Evolutionary conservation across 53 echinoderm and acorn worm genomes (phyloP), one percentile per base, ranked within the genome.

Genomic region (Holothuria scabra): DNA sequence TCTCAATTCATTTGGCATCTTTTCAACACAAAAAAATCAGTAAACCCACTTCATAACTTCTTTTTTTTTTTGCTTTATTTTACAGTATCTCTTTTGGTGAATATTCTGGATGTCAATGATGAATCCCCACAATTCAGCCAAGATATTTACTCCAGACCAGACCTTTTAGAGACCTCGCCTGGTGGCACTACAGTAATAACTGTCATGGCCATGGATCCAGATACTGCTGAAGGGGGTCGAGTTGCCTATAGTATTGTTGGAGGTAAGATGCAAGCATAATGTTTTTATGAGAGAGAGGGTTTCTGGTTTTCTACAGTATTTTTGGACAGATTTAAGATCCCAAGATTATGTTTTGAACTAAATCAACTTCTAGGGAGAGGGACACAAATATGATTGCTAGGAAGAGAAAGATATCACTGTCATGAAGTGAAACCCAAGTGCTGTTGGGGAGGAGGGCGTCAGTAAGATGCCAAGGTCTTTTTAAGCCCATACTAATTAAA

Each of bases 61-160:
- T 34, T 18, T 49, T 10, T 41, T 41, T 41, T 41, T 0, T 41
- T 41, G 41, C 8, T 6, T 41, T 8, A 41, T 26, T 35, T 76
- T 24, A 57, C 71, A 97, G 97, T 90, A 14, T 71, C 90, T 0
- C 87, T 97, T 32, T 84, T 80, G 56, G 92, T 97, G 76, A 92
- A 56, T 11, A 84, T 97, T 19, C 76, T 80, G 14, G 97, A 97
- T 74, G 82, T 97, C 20, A 97, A 97, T 44, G 97, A 97, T 84
- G 97, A 91, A 79, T 81, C 57, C 2, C 97, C 97, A n/a, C 22
- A 25, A 19, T 97, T 97, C 68, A 86, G 82, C 52, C 99, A 94
- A 83, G 57, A 78, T 37, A 71, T 94, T 28, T 97, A 97, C 66
- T 70, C 80, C 59, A 86, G 94, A 29, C 92, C 94, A 60, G 94